These are phyloP conservation scores for Sphaerophoria rueppellii DNA, from an alignment of 2,888 invertebrate species.

Conservation along the genomic window DNA sequence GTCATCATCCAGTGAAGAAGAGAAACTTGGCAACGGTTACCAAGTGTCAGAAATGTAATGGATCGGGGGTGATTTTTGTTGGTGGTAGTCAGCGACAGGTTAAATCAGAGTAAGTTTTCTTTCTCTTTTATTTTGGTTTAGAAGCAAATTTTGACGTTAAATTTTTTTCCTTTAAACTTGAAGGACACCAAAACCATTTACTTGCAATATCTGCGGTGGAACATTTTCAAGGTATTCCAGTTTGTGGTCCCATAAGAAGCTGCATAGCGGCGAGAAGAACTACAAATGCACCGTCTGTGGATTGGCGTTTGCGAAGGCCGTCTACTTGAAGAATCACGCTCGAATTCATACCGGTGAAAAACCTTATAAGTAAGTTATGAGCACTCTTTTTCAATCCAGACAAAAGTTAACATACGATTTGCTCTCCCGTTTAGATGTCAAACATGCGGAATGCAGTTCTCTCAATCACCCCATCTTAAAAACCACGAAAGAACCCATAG, in stretches of 20 bases:
- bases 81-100: constrained; percentile 76
- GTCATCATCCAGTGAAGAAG: constrained; percentile 91
- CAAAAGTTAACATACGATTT: neutral
- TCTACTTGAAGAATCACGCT: constrained; percentile 94
- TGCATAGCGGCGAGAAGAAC: constrained; percentile 91
- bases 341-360: constrained; percentile 93
- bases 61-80: constrained; percentile 89
- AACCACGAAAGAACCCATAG: constrained; percentile 95
- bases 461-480: constrained; percentile 93
- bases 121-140: neutral
- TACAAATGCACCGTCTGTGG: constrained; percentile 95
- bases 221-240: constrained; percentile 93
- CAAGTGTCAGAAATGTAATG: constrained; percentile 94
- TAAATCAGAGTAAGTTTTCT: constrained; percentile 80
- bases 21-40: constrained; percentile 90
- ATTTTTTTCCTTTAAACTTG: constrained; percentile 45
- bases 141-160: neutral
- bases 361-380: constrained; percentile 87
- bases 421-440: constrained; percentile 85
- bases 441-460: constrained; percentile 95
- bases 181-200: constrained; percentile 90
- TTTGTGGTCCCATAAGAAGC: constrained; percentile 93
- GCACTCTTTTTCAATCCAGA: no score
- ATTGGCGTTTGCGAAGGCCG: constrained; percentile 93
- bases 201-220: constrained; percentile 93